Evolutionary conservation across 2,888 invertebrate species (phyloP).

Genomic region (Leptopilina drosophilae): DNA sequence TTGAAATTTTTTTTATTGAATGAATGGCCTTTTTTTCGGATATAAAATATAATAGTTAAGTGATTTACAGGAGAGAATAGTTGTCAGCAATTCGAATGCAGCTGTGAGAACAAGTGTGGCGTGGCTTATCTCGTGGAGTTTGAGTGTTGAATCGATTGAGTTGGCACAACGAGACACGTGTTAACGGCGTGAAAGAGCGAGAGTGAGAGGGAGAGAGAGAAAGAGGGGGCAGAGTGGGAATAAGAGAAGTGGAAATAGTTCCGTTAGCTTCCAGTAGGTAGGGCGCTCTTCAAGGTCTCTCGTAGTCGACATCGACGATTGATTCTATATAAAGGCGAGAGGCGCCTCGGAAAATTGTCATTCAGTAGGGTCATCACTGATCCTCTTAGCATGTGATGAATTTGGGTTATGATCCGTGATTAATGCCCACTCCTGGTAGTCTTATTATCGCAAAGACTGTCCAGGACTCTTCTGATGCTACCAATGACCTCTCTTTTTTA

Average conservation of each 20-base stretch:
- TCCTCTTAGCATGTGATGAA: slow-evolving; percentile 73
- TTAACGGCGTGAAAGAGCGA: no score
- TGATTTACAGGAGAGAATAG: no score
- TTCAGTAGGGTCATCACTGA: slow-evolving; percentile 74
- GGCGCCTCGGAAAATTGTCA: slow-evolving; percentile 35
- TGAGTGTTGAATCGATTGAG: neutral
- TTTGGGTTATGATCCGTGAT: slow-evolving; percentile 70
- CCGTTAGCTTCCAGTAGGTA: neutral
- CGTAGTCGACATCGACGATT: slow-evolving; percentile 42
- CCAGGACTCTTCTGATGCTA: slow-evolving; percentile 71
- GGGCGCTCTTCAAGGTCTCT: slow-evolving; percentile 39
- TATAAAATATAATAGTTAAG: no score
- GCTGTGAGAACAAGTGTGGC: neutral
- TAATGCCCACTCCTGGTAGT: slow-evolving; percentile 67
- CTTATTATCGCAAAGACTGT: slow-evolving; percentile 67
- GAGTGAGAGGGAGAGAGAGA: neutral
- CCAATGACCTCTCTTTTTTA: no score
- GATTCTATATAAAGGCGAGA: slow-evolving; percentile 43
- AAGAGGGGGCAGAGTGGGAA: no score
- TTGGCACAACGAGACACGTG: neutral
- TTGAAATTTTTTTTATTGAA: no score
- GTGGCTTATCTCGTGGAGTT: no score
- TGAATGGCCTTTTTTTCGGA: no score
- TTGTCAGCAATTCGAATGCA: slow-evolving; percentile 5
- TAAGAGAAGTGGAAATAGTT: neutral